Evolutionary conservation across 2,888 invertebrate genomes (phyloP).

Genomic region (Keiferia lycopersicella): DNA sequence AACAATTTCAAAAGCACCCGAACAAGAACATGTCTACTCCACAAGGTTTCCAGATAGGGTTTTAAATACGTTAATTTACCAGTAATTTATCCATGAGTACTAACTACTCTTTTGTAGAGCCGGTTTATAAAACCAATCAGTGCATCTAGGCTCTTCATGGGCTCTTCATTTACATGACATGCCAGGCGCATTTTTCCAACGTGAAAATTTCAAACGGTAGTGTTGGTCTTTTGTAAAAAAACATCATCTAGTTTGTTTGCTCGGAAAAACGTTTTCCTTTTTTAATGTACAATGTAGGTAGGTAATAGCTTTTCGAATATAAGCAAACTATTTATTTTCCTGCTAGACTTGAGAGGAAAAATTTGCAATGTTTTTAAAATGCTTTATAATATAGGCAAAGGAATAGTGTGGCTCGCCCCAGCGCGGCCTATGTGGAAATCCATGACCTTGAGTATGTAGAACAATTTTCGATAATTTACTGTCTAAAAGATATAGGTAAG

Average conservation of each 20-base stretch:
- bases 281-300: not conserved
- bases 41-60: too few species aligned
- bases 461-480: too few species aligned
- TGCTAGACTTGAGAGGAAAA: not conserved
- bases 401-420: too few species aligned
- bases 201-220: not conserved
- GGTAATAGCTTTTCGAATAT: not conserved
- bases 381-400: too few species aligned
- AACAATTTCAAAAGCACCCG: too few species aligned
- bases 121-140: not conserved
- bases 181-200: slow-evolving; percentile 1
- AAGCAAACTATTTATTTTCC: not conserved
- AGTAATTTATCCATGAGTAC: too few species aligned
- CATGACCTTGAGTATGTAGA: too few species aligned
- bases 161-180: slow-evolving; percentile 8
- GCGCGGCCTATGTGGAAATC: too few species aligned
- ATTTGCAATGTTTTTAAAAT: not conserved
- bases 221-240: not conserved
- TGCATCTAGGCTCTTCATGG: not conserved
- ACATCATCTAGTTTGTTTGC: slow-evolving; percentile 2
- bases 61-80: too few species aligned
- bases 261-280: not conserved
- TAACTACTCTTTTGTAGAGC: not conserved
- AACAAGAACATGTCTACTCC: too few species aligned
- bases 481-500: too few species aligned